Evolutionary conservation across 2,888 invertebrate species (phyloP), one percentile per base, ranked within the genome.

Genomic region (Scaptomyza caliginosa): DNA sequence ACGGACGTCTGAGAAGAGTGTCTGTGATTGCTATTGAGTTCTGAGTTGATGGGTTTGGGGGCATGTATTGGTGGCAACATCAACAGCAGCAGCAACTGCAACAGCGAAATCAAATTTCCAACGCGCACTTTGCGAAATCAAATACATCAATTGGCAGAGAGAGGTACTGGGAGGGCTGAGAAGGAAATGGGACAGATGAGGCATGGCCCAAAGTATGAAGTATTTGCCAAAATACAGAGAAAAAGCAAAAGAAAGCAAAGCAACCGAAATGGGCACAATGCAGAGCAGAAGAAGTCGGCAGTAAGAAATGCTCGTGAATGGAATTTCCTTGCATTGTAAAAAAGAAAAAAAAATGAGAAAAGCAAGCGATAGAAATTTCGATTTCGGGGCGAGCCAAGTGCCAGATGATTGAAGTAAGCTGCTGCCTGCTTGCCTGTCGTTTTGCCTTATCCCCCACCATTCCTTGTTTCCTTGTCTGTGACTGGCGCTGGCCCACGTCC

Each of bases 71-170:
- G 65, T 66, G 65, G 55, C 67, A 67, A 16, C 56, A 36, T 7
- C 54, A 7, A 17, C 56, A 49, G 46, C 65, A 43, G 34, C 62
- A 45, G 51, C 42, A 28, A 43, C 66, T 54, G 68, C 74, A 67
- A 71, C 67, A 64, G 63, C 66, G 45, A 80, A 81, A 81, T 81
- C 86, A 86, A 81, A 81, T 81, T 81, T 81, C 84, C 77, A 81
- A 65, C 86, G 84, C 86, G 86, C 84, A 86, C 80, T 86, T 81
- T 81, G 74, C 86, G 68, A 81, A 81, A 81, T 81, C 80, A 81
- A 81, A 81, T 86, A 83, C 86, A 86, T 74, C 69, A 63, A 49
- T 48, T 30, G 49, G 50, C 66, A 51, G 59, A 52, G 59, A 52
- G 39, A 55, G 5, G 28, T 38, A 24, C 45, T 21, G 21, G 6